Conservation (phyloP, 2,113 vertebrate species). For the Callorhinus ursinus region DNA sequence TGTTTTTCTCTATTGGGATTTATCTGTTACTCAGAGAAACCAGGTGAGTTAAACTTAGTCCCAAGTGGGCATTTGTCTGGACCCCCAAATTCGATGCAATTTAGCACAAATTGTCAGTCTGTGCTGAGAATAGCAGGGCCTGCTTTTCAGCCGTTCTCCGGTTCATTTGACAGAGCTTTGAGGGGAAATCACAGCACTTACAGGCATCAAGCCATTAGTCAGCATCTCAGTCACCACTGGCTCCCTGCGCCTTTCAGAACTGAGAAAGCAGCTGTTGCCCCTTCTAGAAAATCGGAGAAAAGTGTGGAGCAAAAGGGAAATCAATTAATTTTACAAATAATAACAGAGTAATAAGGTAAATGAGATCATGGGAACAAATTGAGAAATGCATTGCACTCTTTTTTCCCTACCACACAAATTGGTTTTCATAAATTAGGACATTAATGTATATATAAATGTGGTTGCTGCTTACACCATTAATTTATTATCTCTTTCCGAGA, state of each 20-base stretch:
- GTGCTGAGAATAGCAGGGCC: neutral
- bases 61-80: neutral
- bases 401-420: neutral
- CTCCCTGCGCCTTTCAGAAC: neutral
- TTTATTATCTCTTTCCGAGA: constrained; percentile 53
- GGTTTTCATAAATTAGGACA: constrained; percentile 66
- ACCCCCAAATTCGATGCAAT: neutral
- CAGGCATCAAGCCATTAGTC: neutral
- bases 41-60: neutral
- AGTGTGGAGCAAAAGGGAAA: constrained; percentile 13
- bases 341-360: constrained; percentile 60
- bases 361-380: constrained; percentile 51
- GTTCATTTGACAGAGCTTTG: neutral
- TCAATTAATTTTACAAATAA: constrained; percentile 63
- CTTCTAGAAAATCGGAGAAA: constrained; percentile 12
- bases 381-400: constrained; percentile 8
- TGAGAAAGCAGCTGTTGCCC: neutral
- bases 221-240: neutral
- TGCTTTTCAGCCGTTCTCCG: rapidly evolving
- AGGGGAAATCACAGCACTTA: constrained; percentile 11
- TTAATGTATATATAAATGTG: constrained; percentile 68
- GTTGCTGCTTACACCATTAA: constrained; percentile 37
- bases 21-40: neutral
- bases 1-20: neutral
- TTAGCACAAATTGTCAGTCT: neutral